Conservation (phyloP, 2,113 vertebrate species). For the Madoqua kirkii region DNA sequence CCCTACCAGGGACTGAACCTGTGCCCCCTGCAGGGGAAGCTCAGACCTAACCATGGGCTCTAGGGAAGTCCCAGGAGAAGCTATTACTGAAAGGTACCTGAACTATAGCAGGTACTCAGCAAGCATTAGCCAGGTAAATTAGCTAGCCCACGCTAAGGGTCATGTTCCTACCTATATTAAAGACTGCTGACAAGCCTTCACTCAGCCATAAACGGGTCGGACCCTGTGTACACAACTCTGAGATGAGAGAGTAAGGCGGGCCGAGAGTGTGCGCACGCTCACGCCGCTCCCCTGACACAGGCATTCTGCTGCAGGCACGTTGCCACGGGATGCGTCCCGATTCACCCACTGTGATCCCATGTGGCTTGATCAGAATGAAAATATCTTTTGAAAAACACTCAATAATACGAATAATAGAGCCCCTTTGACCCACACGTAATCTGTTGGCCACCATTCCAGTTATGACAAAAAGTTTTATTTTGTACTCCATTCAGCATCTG, state of each 20-base stretch:
- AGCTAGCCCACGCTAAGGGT: background rate
- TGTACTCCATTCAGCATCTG: background rate
- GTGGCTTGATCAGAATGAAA: background rate
- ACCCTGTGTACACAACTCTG: background rate
- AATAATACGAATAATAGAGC: background rate
- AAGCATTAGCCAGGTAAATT: background rate
- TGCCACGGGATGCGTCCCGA: background rate
- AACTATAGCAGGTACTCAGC: background rate
- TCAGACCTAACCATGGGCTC: background rate
- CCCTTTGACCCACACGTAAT: background rate
- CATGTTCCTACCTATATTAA: background rate
- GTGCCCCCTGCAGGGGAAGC: background rate
- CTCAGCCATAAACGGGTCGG: background rate
- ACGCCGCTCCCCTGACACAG: rapidly evolving
- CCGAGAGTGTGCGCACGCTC: rapidly evolving
- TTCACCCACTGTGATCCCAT: background rate
- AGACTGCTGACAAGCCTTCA: background rate
- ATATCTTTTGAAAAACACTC: background rate
- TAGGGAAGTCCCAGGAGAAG: background rate
- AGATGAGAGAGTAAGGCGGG: background rate
- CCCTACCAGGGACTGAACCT: background rate
- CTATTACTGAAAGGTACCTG: background rate
- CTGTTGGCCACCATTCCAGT: background rate
- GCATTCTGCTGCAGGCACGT: background rate
- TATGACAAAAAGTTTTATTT: background rate